These are phyloP conservation scores for Rhyacophila evoluta DNA, from an alignment of 2,888 invertebrate species.

Conservation along the genomic window DNA sequence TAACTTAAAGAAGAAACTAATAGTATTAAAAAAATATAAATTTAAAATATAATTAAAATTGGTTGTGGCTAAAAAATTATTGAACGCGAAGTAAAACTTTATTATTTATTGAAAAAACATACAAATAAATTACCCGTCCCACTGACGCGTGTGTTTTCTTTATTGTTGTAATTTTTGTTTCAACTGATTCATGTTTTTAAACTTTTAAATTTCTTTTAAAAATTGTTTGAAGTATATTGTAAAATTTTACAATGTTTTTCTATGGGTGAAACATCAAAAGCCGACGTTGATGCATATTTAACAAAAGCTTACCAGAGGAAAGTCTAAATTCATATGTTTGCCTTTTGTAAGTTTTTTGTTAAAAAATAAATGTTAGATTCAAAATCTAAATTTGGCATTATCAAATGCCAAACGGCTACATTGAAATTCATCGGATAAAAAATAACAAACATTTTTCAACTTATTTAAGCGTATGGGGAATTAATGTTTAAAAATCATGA, in stretches of 20 bases:
- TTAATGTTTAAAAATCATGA: too few species aligned
- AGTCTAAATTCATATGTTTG: constrained; percentile 40
- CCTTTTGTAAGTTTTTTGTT: constrained; percentile 42
- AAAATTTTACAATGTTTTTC: neutral
- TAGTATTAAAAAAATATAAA: too few species aligned
- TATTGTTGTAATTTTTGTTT: too few species aligned
- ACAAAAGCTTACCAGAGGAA: constrained; percentile 28
- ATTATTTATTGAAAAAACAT: too few species aligned
- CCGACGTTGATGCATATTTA: constrained; percentile 33
- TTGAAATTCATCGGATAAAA: constrained; percentile 8
- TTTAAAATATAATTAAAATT: too few species aligned
- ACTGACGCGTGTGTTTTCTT: too few species aligned
- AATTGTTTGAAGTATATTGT: neutral
- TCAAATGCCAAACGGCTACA: constrained; percentile 30
- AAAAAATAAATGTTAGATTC: constrained; percentile 33
- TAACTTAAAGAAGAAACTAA: too few species aligned
- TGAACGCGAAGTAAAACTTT: too few species aligned
- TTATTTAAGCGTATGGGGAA: neutral
- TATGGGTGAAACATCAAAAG: constrained; percentile 27
- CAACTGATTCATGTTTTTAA: too few species aligned
- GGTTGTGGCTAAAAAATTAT: too few species aligned
- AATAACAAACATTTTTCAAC: neutral
- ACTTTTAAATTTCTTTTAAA: too few species aligned
- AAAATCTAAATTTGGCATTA: constrained; percentile 39
- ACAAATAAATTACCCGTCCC: too few species aligned